Evolutionary conservation across 1,140 invertebrate genomes (phyloP).

Genomic region (Musca vetustissima): DNA sequence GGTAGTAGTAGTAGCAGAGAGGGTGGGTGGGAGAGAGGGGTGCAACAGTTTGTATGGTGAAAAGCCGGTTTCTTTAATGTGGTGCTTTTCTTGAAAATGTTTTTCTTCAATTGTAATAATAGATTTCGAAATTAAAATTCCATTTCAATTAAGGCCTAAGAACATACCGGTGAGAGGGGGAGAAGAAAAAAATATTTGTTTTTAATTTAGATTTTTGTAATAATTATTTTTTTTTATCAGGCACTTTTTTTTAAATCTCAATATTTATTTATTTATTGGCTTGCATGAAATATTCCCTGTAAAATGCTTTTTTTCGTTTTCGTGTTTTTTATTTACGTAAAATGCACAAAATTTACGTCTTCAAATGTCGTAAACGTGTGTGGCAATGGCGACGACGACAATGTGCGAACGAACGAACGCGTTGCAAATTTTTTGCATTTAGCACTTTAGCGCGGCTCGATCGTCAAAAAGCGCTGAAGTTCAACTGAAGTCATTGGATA

Average conservation of each 20-base stretch:
- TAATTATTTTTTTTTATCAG: constrained; percentile 8
- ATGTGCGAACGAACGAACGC: not conserved
- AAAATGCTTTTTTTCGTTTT: not conserved
- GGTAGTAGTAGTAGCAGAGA: no score
- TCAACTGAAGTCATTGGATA: constrained; percentile 19
- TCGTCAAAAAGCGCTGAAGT: constrained; percentile 22
- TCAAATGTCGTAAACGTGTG: no score
- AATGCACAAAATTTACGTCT: not conserved
- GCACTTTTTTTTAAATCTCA: constrained; percentile 14
- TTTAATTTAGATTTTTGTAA: no score
- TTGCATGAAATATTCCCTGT: no score
- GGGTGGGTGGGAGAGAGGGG: no score
- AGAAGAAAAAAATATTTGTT: not conserved
- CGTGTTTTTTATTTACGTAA: not conserved
- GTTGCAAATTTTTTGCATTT: constrained; percentile 16
- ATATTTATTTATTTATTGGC: not conserved
- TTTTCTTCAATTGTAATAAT: no score
- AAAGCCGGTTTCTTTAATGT: no score
- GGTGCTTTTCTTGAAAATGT: no score
- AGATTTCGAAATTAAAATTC: no score
- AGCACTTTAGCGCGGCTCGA: constrained; percentile 17
- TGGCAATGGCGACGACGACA: no score
- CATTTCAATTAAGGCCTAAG: not conserved
- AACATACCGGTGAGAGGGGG: no score
- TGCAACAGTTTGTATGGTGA: no score